Evolutionary conservation across 2,113 vertebrate genomes (phyloP).

Genomic region (Gadus chalcogrammus): DNA sequence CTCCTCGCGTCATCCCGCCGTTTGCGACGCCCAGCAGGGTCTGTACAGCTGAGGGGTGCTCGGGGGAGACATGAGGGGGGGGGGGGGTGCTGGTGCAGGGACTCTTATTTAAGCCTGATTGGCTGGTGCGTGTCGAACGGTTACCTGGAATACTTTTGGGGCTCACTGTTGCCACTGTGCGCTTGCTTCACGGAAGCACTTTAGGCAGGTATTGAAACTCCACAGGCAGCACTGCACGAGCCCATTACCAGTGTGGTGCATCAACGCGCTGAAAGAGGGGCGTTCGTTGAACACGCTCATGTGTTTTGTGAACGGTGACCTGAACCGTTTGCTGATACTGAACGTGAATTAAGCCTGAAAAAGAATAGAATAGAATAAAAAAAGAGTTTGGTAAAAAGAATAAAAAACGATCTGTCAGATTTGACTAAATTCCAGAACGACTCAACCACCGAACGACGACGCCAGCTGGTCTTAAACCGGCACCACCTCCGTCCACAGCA

Average conservation of each 20-base stretch:
- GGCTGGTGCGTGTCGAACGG: slow-evolving; percentile 15
- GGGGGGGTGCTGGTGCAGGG: too few species aligned
- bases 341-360: too few species aligned
- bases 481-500: slow-evolving; percentile 17
- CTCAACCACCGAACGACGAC: background rate
- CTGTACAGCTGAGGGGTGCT: slow-evolving; percentile 9
- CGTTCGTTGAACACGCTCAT: too few species aligned
- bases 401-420: too few species aligned
- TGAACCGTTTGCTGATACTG: too few species aligned
- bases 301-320: too few species aligned
- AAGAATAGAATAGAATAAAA: too few species aligned
- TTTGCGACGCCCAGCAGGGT: slow-evolving; percentile 27
- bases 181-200: background rate
- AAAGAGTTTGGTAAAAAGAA: too few species aligned
- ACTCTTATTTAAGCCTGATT: slow-evolving; percentile 14
- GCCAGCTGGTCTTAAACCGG: slow-evolving; percentile 18
- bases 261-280: too few species aligned
- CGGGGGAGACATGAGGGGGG: background rate
- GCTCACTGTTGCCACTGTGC: background rate
- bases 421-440: background rate
- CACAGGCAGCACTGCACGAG: background rate
- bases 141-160: background rate
- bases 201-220: background rate
- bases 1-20: slow-evolving; percentile 35
- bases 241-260: too few species aligned